Conservation (phyloP, 2,797 vertebrate genomes). For the Myotis daubentonii region DNA sequence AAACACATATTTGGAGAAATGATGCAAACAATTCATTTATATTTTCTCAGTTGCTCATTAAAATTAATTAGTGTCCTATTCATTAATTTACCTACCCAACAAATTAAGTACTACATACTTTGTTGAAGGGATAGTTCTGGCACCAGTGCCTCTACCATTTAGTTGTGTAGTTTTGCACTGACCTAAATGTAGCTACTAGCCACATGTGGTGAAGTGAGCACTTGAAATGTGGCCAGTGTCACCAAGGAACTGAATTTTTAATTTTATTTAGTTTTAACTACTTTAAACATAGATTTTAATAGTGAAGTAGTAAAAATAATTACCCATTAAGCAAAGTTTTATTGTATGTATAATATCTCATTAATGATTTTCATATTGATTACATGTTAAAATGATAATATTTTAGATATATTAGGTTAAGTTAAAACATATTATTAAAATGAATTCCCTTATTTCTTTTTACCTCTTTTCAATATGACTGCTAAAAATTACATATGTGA, state of each 20-base stretch:
- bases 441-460: background rate
- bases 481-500: background rate
- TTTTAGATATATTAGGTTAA: background rate
- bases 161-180: background rate
- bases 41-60: background rate
- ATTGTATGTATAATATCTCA: background rate
- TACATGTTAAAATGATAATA: background rate
- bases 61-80: background rate
- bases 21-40: constrained; percentile 7
- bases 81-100: background rate
- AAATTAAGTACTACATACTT: background rate
- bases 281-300: constrained; percentile 35
- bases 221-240: background rate
- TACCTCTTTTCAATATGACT: background rate
- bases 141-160: background rate
- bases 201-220: background rate
- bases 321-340: background rate
- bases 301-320: background rate
- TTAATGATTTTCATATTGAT: background rate
- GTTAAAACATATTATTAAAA: constrained; percentile 32
- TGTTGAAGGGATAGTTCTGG: background rate
- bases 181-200: background rate
- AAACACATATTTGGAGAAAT: constrained; percentile 8
- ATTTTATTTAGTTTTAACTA: constrained; percentile 37
- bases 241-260: background rate